Evolutionary conservation across 2,888 invertebrate genomes (phyloP).

Genomic region (Diarsia rubi): DNA sequence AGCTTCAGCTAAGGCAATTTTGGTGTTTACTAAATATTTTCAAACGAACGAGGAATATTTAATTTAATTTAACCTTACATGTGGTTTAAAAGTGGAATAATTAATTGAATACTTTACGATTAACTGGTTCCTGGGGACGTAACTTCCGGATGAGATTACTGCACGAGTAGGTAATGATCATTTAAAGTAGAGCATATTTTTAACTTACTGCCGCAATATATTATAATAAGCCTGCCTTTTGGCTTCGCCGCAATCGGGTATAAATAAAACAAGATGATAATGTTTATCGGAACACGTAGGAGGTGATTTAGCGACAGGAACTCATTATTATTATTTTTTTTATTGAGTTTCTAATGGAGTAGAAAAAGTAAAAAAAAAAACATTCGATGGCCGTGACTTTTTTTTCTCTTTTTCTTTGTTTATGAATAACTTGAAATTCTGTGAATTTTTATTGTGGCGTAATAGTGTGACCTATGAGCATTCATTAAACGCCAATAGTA

Average conservation of each 20-base stretch:
- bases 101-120: conserved; percentile 50
- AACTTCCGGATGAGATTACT: conserved; percentile 43
- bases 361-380: too few species aligned
- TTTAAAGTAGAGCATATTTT: conserved; percentile 21
- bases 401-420: too few species aligned
- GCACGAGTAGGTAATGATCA: conserved; percentile 43
- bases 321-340: too few species aligned
- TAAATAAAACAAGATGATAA: not conserved
- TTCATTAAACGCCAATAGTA: too few species aligned
- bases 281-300: not conserved
- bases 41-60: not conserved
- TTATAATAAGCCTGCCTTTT: not conserved
- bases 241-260: too few species aligned
- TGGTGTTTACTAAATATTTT: conserved; percentile 12
- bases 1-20: conserved; percentile 17
- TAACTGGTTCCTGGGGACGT: conserved; percentile 28
- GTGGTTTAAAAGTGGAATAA: conserved; percentile 41
- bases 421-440: too few species aligned
- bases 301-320: not conserved
- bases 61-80: not conserved
- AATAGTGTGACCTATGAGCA: too few species aligned
- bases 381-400: too few species aligned
- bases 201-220: not conserved
- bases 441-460: too few species aligned
- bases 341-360: too few species aligned